Evolutionary conservation across 1,140 invertebrate species (phyloP), one percentile per base, ranked within the genome.

Genomic region (Agrilus planipennis): DNA sequence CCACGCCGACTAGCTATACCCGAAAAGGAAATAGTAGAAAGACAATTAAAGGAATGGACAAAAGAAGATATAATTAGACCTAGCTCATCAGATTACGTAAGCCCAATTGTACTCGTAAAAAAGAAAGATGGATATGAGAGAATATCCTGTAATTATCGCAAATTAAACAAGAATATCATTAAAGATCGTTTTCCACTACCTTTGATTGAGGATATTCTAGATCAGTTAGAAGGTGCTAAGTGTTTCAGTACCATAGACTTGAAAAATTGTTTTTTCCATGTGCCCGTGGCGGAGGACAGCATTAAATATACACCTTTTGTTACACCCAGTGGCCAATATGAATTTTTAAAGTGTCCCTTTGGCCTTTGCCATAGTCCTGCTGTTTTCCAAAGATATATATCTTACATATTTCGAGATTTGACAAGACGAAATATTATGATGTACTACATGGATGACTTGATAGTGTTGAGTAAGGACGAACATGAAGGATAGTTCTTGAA

Each of bases 261-360:
- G 16, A 44, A 43, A 14, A 35, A 50, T 21, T 52, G 46, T 7
- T 57, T 57, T 41, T 46, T 50, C 23, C 53, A 54, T 15, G 44
- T 57, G 9, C 15, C 32, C 2, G 34, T 60, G 5, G 16, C 27
- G 4, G 15, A 43, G 4, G 39, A 54, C 2, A 48, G 47, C 1
- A 54, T 52, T 15, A 49, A 52, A 6, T 40, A 32, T 20, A 40
- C 39, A n/a, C 51, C 42, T 14, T 44, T 39, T 39, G 18, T 44
- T 15, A 44, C 42, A 4, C 59, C 63, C 0, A 67, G 61, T 41
- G 63, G 65, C 0, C 68, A 72, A 22, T 44, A n/a, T 32, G 35
- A 44, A 39, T 44, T 31, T 34, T 34, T 28, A 9, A 31, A 32
- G 22, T 31, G 14, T 11, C 20, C 36, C 6, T 38, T 38, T 38